Percentiles rank a stretch among this genome's conserved stretches.
Evolutionary conservation across 2,113 vertebrate genomes (phyloP).

Genomic region (Strigops habroptila): DNA sequence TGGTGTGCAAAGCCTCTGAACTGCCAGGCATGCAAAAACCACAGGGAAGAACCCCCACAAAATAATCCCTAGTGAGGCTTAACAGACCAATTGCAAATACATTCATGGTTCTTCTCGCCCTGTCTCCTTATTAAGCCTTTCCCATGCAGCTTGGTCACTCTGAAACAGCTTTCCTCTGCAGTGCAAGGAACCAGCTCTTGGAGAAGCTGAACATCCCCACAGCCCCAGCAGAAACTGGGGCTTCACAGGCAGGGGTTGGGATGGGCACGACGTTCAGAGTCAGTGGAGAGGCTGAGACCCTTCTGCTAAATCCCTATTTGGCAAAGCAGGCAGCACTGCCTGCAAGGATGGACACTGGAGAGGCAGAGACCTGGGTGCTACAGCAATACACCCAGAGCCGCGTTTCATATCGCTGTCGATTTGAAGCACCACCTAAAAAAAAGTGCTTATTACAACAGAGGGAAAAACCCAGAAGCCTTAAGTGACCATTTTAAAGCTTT

Average conservation of each 20-base stretch:
- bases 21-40: background rate
- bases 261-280: background rate
- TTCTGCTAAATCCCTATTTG: background rate
- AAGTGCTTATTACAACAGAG: background rate
- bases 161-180: background rate
- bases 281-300: background rate
- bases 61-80: background rate
- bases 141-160: background rate
- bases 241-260: background rate
- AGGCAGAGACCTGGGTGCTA: background rate
- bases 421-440: background rate
- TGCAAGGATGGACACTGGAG: background rate
- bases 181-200: background rate
- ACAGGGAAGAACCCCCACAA: accelerated
- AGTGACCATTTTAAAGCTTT: slow-evolving; percentile 28
- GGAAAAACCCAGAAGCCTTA: background rate
- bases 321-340: background rate
- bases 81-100: background rate
- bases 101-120: background rate
- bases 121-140: background rate
- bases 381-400: background rate
- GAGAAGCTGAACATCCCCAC: background rate
- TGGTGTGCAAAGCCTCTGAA: background rate
- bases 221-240: background rate
- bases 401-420: accelerated